phyloP scores from a whole-genome alignment of 1,140 invertebrate genomes.

The Saccostrea echinata region DNA sequence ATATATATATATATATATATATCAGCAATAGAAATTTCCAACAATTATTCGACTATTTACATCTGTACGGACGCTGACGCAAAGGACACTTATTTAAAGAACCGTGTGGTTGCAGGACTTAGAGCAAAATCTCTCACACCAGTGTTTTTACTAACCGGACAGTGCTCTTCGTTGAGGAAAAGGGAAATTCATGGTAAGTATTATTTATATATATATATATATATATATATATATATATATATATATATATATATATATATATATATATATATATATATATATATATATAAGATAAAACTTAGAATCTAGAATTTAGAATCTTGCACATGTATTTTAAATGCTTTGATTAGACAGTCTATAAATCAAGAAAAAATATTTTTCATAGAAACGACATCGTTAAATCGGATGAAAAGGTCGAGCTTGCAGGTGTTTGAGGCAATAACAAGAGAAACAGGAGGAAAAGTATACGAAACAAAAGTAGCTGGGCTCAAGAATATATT shows the following conservation, averaged over 20 bases:
- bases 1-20: too few species aligned
- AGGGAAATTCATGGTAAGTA: neutral
- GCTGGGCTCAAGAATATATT: too few species aligned
- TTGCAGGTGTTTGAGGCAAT: slow-evolving; percentile 31
- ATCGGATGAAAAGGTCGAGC: neutral
- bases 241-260: too few species aligned
- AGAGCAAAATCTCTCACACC: neutral
- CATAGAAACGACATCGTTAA: too few species aligned
- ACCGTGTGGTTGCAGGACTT: neutral
- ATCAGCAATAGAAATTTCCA: slow-evolving; percentile 44
- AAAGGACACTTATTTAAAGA: slow-evolving; percentile 42
- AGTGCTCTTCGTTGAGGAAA: slow-evolving; percentile 4
- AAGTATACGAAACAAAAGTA: slow-evolving; percentile 38
- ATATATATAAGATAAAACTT: too few species aligned
- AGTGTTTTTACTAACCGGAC: slow-evolving; percentile 15
- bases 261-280: too few species aligned
- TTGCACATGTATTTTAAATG: neutral
- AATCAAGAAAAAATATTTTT: too few species aligned
- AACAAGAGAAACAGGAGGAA: slow-evolving; percentile 39
- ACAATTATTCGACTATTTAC: slow-evolving; percentile 39
- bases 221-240: too few species aligned
- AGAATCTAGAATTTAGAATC: too few species aligned
- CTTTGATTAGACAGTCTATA: too few species aligned
- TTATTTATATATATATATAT: too few species aligned
- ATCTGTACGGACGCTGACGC: slow-evolving; percentile 57